phyloP scores from a whole-genome alignment of 2,888 invertebrate species.

The Lithophane socia region DNA sequence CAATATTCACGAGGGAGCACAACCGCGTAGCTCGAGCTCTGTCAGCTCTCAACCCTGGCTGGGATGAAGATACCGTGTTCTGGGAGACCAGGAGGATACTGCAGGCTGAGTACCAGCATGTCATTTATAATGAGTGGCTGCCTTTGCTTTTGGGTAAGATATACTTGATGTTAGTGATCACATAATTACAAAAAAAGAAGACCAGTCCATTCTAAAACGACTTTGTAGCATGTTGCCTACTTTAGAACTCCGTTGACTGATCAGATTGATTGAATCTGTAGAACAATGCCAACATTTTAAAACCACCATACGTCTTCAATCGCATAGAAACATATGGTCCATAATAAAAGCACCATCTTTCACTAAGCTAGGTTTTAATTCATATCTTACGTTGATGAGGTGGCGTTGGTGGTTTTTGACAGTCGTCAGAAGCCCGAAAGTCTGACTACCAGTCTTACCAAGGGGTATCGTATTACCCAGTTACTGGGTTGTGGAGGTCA shows the following conservation, averaged over 20 bases:
- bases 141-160: slow-evolving; percentile 93
- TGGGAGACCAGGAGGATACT: slow-evolving; percentile 94
- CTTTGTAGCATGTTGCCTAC: no score
- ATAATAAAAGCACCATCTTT: not conserved
- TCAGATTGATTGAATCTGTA: no score
- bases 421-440: no score
- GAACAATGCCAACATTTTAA: no score
- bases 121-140: slow-evolving; percentile 95
- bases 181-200: not conserved
- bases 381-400: not conserved
- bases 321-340: not conserved
- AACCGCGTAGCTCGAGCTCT: slow-evolving; percentile 93
- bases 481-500: no score
- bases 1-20: slow-evolving; percentile 94
- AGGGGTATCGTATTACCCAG: no score
- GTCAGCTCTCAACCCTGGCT: slow-evolving; percentile 92
- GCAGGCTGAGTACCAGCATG: slow-evolving; percentile 94
- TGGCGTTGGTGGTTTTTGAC: not conserved
- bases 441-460: no score
- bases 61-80: slow-evolving; percentile 93
- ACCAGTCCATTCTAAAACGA: not conserved
- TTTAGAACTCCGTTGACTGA: no score
- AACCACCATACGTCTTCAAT: no score
- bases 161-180: not conserved
- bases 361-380: not conserved